Conservation (phyloP, 2,113 vertebrate genomes). For the Carettochelys insculpta region DNA sequence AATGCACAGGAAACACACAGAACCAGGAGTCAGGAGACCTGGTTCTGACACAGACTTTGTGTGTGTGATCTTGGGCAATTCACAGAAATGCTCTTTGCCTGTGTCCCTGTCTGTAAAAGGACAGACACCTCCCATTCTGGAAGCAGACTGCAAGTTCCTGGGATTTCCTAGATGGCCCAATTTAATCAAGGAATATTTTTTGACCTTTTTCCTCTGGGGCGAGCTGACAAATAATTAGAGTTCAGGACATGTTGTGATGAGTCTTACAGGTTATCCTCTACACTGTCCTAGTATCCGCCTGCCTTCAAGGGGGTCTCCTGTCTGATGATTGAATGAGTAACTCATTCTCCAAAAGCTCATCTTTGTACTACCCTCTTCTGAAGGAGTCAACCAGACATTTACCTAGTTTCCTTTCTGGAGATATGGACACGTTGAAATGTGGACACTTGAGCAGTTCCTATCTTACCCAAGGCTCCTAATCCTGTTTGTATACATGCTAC, state of each 20-base stretch:
- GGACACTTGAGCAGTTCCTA: not conserved
- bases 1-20: not conserved
- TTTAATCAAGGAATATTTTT: no score
- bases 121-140: not conserved
- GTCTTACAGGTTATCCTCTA: not conserved
- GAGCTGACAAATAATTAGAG: not conserved
- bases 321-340: not conserved
- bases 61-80: not conserved
- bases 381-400: not conserved
- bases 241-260: not conserved
- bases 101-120: not conserved
- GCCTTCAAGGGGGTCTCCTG: not conserved
- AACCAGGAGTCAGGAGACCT: not conserved
- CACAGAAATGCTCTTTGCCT: not conserved
- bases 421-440: rapidly evolving
- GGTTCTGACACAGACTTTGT: rapidly evolving
- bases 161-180: not conserved
- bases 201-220: not conserved
- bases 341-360: not conserved
- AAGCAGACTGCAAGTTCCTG: not conserved
- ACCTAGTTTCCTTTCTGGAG: not conserved
- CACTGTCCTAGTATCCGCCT: not conserved
- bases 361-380: not conserved
- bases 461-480: not conserved
- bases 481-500: rapidly evolving